Base-by-base conservation (phyloP, 2,888 invertebrate genomes). In the Diarsia dahlii region DNA sequence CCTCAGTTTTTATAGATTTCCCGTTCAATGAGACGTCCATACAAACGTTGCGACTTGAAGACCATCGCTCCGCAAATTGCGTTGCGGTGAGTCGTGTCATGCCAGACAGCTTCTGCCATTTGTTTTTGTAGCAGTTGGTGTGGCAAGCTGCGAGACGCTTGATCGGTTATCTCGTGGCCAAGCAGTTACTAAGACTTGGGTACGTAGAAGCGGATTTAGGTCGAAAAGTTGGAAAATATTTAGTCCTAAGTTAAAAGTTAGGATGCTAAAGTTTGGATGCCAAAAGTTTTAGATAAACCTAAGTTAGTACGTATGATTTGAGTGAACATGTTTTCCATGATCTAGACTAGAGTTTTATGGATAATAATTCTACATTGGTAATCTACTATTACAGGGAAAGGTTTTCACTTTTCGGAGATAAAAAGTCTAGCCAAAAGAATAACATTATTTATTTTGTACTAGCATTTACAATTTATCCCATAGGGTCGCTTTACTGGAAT, bases 211-310 rank as follows among this genome's bases (percentile, higher is more conserved):
- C 65, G 63, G 69, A 70, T 77, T 74, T 70, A 77, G 64, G n/a
- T 72, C 23, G 8, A 60, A 71, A 76, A 82, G 39, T 76, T 76
- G 10, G 1, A 48, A 81, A 73, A 62, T 52, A 75, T 72, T 68
- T n/a, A 45, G 66, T 67, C n/a, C 45, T 71, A 28, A 81, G 46
- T 48, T 45, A 46, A 67, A 83, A 83, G 46, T 78, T 78, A 5
- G 0, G n/a, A 82, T 65, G 60, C 18, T 15, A 58, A 50, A 79
- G 52, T 75, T 80, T 0, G 0, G n/a, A 84, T 70, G 48, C 39
- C 13, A 48, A 54, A 76, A 74, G 20, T 78, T 72, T 50, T 23
- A 20, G 48, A 81, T 71, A 39, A 64, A 68, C 58, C 2, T 62
- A 63, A 70, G 45, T 62, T 71, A 62, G 23, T 46, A 46, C 54